Base-by-base conservation (phyloP, 2,797 vertebrate genomes). In the Catamblyrhynchus diadema region DNA sequence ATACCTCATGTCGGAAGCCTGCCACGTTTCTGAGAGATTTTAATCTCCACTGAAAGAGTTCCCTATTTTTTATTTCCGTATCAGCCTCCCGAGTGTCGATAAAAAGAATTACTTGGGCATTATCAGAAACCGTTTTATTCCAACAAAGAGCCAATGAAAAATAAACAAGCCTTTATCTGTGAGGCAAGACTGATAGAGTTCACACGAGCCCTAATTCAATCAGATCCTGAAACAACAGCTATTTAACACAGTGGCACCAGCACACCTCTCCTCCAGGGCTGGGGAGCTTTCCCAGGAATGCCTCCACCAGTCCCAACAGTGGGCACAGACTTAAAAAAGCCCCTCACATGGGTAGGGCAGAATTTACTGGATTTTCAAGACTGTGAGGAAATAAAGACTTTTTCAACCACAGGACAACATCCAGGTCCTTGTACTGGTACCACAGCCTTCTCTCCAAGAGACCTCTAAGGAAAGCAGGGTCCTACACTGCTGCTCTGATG, bases 41-140 rank as follows among this genome's bases (percentile, higher is more conserved):
- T 95, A 96, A 98, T 98, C 98, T 98, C 95, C 97, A 88, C 96
- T 98, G 97, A 96, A 97, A 98, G 94, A 96, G 96, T 84, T 96
- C 93, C 77, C 70, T 91, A 89, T 88, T 93, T 97, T 97, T 97
- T 96, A 97, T 97, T 97, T 98, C 97, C 94, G 41, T 97, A 97
- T 97, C 96, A 95, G 95, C 95, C 94, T 94, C 80, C 48, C 12
- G 35, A 88, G 94, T 61, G 95, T 87, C 96, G 97, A 98, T 98
- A 98, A 98, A 96, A 96, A 96, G 97, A 98, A 98, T 98, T 96
- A 98, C 97, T 98, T 89, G 93, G 95, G 96, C 93, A 96, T 97
- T 98, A 98, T 98, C 98, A 97, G 97, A 97, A 97, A 97, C 81
- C 51, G 53, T 75, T 97, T 97, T 94, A 97, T 97, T 97, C 94